Base-by-base conservation (phyloP, 2,113 vertebrate species). In the Camelus dromedarius region DNA sequence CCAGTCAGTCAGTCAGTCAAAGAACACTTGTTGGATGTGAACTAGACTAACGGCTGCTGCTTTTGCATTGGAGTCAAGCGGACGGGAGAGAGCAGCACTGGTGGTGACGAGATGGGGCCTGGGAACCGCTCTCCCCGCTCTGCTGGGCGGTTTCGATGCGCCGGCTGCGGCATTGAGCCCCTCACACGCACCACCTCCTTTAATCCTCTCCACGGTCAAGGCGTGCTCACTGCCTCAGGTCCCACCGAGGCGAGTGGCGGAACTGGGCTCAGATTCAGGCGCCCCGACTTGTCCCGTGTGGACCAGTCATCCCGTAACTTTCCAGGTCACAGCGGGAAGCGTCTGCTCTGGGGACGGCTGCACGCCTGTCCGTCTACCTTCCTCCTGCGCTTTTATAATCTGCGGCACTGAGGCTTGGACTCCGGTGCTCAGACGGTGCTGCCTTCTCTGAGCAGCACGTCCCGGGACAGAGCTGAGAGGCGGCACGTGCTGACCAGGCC, bases 301-400 rank as follows among this genome's bases (percentile, higher is more conserved):
- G 48, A 12, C 66, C 9, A 48, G 9, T 62, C 10, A 62, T 35
- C 69, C 66, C 80, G 75, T 42, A n/a, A 50, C 52, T 42, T 52
- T 13, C 22, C 67, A 64, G 72, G 28, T 42, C 22, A 3, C 15
- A 46, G 26, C n/a, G 26, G 70, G 76, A 26, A 50, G 24, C 32
- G 20, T 60, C 35, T 15, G 30, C 64, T 42, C 46, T 46, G 88
- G 14, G 69, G 79, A n/a, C 14, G 15, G 12, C 0, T 70, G 24
- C 8, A 13, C 12, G 3, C 6, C 0, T 38, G 8, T 69, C 50
- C 26, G 3, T 1, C 50, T 32, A 0, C 26, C 80, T 32, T 22
- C 48, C 8, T 8, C 30, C 46, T 22, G 0, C 62, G 80, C 24
- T 46, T 69, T 28, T 80, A 22, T 66, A 81, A 3, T 15, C n/a